Percentiles rank a stretch among this genome's conserved stretches.
These are phyloP conservation scores for Phengaris arion DNA, from an alignment of 2,888 invertebrate genomes.

Conservation along the genomic window DNA sequence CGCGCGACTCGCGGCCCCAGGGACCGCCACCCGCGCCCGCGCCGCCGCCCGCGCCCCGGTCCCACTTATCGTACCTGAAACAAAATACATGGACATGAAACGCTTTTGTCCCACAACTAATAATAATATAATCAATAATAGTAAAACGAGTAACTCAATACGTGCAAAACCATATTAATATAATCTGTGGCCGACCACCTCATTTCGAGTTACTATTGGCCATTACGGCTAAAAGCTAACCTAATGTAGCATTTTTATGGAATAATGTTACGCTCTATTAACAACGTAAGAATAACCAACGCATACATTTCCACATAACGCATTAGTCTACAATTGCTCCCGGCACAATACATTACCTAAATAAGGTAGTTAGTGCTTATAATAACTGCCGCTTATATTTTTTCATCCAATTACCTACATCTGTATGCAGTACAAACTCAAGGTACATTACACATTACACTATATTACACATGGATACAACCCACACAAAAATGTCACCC, in stretches of 20 bases:
- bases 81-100: conserved; percentile 36
- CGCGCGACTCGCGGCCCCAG: conserved; percentile 51
- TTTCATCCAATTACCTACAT: neutral
- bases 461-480: neutral
- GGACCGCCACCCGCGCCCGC: conserved; percentile 51
- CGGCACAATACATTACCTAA: neutral
- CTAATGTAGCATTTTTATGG: conserved; percentile 17
- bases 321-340: conserved; percentile 2
- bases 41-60: conserved; percentile 67
- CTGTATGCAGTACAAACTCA: no score
- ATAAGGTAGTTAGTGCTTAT: neutral
- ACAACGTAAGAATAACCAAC: neutral
- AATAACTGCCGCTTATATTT: neutral
- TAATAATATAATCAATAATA: neutral
- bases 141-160: neutral
- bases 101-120: neutral
- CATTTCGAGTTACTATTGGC: neutral
- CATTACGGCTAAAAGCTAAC: conserved; percentile 12
- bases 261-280: conserved; percentile 1
- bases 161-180: neutral
- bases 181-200: neutral
- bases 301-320: neutral
- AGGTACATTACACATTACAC: no score
- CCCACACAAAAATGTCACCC: conserved; percentile 1
- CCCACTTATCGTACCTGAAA: conserved; percentile 77